A percentile compares a stretch with the other conserved stretches of the same genome.
phyloP scores from a whole-genome alignment of 2,888 invertebrate species.

The Nasonia oneida region DNA sequence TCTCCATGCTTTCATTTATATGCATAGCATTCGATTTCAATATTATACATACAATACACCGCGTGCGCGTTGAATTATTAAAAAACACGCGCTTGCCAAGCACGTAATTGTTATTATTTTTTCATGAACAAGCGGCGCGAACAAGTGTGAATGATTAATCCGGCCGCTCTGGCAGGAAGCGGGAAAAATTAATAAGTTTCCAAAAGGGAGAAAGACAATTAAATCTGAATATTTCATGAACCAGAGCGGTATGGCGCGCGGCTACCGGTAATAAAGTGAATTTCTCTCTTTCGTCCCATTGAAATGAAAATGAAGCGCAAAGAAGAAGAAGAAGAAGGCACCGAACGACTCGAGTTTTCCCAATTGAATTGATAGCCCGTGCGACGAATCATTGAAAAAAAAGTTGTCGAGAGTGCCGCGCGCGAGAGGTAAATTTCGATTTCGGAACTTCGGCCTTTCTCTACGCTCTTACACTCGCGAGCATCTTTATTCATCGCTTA shows the following conservation, averaged over 20 bases:
- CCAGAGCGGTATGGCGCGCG: background rate
- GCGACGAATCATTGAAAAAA: conserved; percentile 3
- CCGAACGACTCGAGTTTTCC: conserved; percentile 31
- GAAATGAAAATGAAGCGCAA: conserved; percentile 45
- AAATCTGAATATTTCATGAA: conserved; percentile 54
- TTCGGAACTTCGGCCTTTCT: background rate
- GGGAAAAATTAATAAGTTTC: conserved; percentile 40
- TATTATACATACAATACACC: conserved; percentile 34
- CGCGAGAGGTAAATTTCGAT: conserved; percentile 14
- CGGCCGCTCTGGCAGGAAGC: too few relatives aligned
- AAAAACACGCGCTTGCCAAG: background rate
- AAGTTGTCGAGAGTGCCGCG: background rate
- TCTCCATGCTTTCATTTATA: conserved; percentile 43
- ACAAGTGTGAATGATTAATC: too few relatives aligned
- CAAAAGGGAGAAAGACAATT: conserved; percentile 36
- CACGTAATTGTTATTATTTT: background rate
- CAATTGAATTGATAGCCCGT: conserved; percentile 50
- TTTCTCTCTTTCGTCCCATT: conserved; percentile 35
- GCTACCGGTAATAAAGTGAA: conserved; percentile 34
- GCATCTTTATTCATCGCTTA: conserved; percentile 43
- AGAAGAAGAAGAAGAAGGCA: background rate
- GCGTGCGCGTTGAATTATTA: too few relatives aligned
- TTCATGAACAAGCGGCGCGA: too few relatives aligned
- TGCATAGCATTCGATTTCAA: too few relatives aligned
- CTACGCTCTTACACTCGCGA: background rate